Evolutionary conservation across 1,140 invertebrate genomes (phyloP).

Genomic region (Globodera rostochiensis): DNA sequence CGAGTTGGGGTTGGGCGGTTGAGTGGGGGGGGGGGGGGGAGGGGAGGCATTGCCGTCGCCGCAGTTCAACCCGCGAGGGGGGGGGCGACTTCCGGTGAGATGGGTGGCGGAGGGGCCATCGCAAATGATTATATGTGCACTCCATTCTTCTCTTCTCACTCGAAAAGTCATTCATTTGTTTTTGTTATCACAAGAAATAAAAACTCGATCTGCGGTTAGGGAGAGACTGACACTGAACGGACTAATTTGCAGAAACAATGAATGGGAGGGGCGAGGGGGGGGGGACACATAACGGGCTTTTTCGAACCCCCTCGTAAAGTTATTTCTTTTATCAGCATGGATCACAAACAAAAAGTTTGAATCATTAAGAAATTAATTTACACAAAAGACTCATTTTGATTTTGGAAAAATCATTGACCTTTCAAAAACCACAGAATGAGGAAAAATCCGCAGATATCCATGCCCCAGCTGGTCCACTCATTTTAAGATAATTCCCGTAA

Average conservation of each 20-base stretch:
- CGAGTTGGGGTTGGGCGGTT: no score
- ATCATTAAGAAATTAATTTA: neutral
- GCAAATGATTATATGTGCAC: neutral
- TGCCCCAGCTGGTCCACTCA: neutral
- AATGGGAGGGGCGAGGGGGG: neutral
- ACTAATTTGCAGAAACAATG: neutral
- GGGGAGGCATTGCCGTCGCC: no score
- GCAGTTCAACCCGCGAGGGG: neutral
- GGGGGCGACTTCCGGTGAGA: neutral
- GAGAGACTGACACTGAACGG: neutral
- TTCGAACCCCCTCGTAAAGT: no score
- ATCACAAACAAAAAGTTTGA: neutral
- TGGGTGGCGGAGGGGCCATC: no score
- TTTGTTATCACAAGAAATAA: neutral
- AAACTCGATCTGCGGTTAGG: neutral
- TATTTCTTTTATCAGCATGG: neutral
- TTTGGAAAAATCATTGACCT: no score
- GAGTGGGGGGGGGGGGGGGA: no score
- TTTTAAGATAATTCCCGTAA: conserved; percentile 5
- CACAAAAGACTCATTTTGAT: neutral
- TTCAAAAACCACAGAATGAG: neutral
- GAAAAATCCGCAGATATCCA: neutral
- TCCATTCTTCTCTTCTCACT: neutral
- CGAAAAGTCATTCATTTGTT: neutral
- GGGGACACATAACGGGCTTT: neutral